Evolutionary conservation across 30 jellyfish, hydroid and myxozoan species (phyloP).

Genomic region (Hydractinia echinata): DNA sequence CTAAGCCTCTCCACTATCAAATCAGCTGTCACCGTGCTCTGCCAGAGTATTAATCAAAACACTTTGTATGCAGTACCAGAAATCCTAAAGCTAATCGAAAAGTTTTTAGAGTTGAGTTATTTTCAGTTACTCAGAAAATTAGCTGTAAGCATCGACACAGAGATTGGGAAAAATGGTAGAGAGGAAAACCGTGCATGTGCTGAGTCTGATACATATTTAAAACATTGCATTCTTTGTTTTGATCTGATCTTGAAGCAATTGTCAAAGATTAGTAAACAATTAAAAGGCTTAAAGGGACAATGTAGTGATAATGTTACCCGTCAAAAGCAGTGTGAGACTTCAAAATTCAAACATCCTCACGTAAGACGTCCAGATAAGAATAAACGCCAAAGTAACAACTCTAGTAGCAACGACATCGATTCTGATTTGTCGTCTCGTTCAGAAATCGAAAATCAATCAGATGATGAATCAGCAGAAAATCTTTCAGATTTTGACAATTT

Average conservation of each 20-base stretch:
- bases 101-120: not conserved
- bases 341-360: not conserved
- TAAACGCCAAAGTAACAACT: not conserved
- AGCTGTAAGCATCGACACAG: not conserved
- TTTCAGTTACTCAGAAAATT: not conserved
- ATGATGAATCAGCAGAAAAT: slow-evolving; percentile 30
- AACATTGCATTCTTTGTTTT: not conserved
- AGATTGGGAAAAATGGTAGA: not conserved
- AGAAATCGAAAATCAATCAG: not conserved
- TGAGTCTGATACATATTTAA: not conserved
- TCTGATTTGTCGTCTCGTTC: not conserved
- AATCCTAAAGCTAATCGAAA: slow-evolving; percentile 6
- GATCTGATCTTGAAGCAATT: not conserved
- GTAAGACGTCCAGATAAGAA: not conserved
- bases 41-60: not conserved
- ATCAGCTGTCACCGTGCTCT: not conserved
- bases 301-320: not conserved
- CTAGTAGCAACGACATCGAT: not conserved
- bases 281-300: slow-evolving; percentile 4
- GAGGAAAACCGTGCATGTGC: not conserved
- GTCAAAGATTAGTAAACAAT: slow-evolving; percentile 10
- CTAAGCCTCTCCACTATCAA: not conserved
- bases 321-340: not conserved
- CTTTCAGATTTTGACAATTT: slow-evolving; percentile 20
- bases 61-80: not conserved